Conservation (phyloP, 2,797 vertebrate genomes). For the Delichon dasypus region DNA sequence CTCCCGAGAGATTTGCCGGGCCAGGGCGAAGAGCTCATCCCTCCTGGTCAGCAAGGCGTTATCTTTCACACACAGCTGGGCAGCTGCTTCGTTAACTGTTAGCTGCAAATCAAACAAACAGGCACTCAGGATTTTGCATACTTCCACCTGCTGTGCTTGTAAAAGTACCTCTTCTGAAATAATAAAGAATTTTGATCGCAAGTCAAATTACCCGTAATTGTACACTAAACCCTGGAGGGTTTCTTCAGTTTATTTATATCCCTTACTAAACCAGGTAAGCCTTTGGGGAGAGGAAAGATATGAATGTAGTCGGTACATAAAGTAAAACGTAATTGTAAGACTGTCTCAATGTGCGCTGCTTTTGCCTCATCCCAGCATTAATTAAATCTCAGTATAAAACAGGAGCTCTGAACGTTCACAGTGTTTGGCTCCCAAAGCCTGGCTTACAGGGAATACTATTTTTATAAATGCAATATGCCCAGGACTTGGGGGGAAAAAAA, state of each 20-base stretch:
- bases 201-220: neutral
- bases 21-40: conserved; percentile 94
- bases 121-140: neutral
- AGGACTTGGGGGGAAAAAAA: neutral
- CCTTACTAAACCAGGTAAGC: neutral
- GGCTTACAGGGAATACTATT: conserved; percentile 62
- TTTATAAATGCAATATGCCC: conserved; percentile 62
- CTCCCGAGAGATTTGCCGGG: conserved; percentile 95
- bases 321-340: neutral
- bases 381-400: conserved; percentile 54
- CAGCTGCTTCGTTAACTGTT: conserved; percentile 97
- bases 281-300: neutral
- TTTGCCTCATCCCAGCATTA: conserved; percentile 23
- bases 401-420: conserved; percentile 31
- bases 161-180: neutral
- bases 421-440: conserved; percentile 50
- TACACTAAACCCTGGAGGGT: neutral
- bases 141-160: neutral
- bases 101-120: conserved; percentile 78
- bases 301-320: neutral
- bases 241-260: neutral
- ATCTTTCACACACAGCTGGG: conserved; percentile 95
- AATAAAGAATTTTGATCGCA: neutral
- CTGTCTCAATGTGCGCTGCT: neutral
- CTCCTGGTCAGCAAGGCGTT: conserved; percentile 90